These are phyloP conservation scores for Peromyscus attwateri DNA, from an alignment of 2,797 vertebrate genomes.

Conservation along the genomic window DNA sequence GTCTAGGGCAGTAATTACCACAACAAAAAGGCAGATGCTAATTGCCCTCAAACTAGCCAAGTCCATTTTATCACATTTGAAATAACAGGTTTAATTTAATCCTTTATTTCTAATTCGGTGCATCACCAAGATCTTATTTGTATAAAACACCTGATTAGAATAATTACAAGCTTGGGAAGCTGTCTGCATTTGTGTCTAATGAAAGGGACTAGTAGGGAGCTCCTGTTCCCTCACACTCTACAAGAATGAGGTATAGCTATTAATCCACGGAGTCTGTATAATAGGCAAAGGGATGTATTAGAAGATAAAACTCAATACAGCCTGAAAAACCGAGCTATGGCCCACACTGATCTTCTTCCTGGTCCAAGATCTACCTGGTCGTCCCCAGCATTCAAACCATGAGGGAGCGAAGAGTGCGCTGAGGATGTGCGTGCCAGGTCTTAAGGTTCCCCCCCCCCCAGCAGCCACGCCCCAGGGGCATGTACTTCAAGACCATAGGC, in stretches of 20 bases:
- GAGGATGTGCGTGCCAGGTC: no score
- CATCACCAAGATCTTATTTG: conserved; percentile 69
- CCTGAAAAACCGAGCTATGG: no score
- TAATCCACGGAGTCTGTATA: no score
- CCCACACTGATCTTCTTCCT: no score
- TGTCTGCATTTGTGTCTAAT: conserved; percentile 59
- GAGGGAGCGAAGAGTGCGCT: no score
- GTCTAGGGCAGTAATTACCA: not conserved
- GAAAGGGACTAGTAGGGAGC: conserved; percentile 12
- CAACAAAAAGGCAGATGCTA: not conserved
- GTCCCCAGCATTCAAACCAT: no score
- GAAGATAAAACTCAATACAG: no score
- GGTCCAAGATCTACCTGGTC: no score
- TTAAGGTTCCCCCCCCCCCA: no score
- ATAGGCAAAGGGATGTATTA: no score
- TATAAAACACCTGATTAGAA: conserved; percentile 76
- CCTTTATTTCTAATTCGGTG: conserved; percentile 68
- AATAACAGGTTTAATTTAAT: conserved; percentile 75
- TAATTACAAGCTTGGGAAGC: conserved; percentile 75
- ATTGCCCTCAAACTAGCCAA: conserved; percentile 61
- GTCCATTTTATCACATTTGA: conserved; percentile 67
- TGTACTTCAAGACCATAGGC: no score
- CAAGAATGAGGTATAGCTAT: not conserved
- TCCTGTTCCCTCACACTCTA: not conserved
- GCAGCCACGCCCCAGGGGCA: no score